Evolutionary conservation across 2,888 invertebrate genomes (phyloP).

Genomic region (Lucinisca nassula): DNA sequence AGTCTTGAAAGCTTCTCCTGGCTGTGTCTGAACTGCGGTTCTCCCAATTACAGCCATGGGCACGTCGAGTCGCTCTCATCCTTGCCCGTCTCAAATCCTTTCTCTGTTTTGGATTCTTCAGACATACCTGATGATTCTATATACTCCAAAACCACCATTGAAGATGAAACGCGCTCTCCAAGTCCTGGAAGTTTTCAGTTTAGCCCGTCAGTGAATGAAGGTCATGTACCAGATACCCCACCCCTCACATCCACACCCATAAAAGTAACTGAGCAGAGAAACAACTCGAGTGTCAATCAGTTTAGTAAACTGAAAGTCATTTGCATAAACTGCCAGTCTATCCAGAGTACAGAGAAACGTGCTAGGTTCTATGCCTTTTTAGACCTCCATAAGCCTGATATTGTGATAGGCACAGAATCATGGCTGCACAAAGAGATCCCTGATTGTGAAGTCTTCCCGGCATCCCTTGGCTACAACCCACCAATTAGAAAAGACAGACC

Average conservation of each 20-base stretch:
- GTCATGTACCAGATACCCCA: too few species aligned
- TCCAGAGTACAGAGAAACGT: not conserved
- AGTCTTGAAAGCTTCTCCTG: not conserved
- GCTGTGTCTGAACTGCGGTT: not conserved
- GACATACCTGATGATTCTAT: not conserved
- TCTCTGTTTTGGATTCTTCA: not conserved
- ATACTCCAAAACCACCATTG: not conserved
- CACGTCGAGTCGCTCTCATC: not conserved
- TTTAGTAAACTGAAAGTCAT: slow-evolving; percentile 2
- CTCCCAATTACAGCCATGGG: not conserved
- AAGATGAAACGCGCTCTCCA: not conserved
- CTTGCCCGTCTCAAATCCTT: not conserved
- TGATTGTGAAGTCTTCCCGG: not conserved
- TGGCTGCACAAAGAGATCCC: not conserved
- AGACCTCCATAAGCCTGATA: not conserved
- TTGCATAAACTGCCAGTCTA: not conserved
- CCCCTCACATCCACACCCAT: not conserved
- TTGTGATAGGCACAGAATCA: not conserved
- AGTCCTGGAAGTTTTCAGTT: not conserved
- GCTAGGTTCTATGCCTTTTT: not conserved
- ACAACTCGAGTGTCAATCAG: not conserved
- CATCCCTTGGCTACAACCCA: not conserved
- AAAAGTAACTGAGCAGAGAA: not conserved
- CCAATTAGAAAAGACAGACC: not conserved
- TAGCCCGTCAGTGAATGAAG: not conserved